Base-by-base conservation (phyloP, 1,140 invertebrate species). In the Papilio machaon region DNA sequence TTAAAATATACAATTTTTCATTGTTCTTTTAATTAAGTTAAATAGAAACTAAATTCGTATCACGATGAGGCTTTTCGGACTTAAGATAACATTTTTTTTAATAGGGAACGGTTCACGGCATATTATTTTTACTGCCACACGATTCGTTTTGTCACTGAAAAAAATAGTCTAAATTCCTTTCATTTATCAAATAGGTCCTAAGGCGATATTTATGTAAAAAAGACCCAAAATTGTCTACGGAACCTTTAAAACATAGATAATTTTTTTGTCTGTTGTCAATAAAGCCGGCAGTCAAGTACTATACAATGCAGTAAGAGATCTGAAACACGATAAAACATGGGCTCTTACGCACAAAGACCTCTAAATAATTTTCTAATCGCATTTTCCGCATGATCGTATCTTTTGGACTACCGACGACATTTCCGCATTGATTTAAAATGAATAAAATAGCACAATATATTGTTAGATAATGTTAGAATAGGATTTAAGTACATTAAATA, bases 251-350 rank as follows among this genome's bases (percentile, higher is more conserved):
- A 70, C 35, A 35, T 11, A 30, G 8, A 19, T 13, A 0, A 0
- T 3, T 38, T 35, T 70, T 70, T 70, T 75, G 0, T 17, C 43
- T 5, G 4, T n/a, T 15, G n/a, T 17, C 30, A 19, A 46, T 77
- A 70, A 80, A 6, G 58, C 47, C 81, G 79, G 77, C 81, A 81
- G 83, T 84, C 83, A 84, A 84, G 83, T 84, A 82, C 81, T 35
- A 35, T 11, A 81, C 73, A 49, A 60, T 60, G 47, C 13, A n/a
- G 13, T 75, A 47, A 75, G 70, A 58, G 74, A 81, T 81, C 74
- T 75, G 30, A 75, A 81, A 76, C 80, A 76, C 76, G 80, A 81
- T 81, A 81, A 81, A 67, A 81, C 60, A 78, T 79, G 38, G 54
- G n/a, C 77, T 46, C 23, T 60, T 30, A 19, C 11, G 17, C 15